phyloP scores from a whole-genome alignment of 2,888 invertebrate species.

The Apomyelois bistriatella region DNA sequence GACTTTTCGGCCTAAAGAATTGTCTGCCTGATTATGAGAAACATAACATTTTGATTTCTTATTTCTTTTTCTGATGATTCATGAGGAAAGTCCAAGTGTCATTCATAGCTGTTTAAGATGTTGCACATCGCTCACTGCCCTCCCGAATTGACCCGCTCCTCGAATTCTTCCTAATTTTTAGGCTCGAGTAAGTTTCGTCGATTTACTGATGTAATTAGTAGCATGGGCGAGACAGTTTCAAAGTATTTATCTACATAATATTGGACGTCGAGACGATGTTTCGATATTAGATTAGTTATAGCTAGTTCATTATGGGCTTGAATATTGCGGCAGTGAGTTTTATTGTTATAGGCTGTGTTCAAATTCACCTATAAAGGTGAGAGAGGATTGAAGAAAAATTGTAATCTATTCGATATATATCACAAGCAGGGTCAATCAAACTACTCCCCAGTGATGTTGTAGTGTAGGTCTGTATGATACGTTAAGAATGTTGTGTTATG shows the following conservation, averaged over 20 bases:
- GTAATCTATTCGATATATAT: slow-evolving; percentile 45
- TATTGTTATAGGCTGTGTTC: slow-evolving; percentile 69
- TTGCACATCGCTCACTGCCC: slow-evolving; percentile 48
- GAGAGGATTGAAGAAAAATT: slow-evolving; percentile 50
- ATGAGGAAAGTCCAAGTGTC: slow-evolving; percentile 8
- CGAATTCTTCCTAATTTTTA: slow-evolving; percentile 21
- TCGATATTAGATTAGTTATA: slow-evolving; percentile 40
- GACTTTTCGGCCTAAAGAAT: slow-evolving; percentile 20
- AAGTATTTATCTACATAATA: slow-evolving; percentile 13
- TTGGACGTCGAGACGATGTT: slow-evolving; percentile 20
- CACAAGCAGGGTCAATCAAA: slow-evolving; percentile 32
- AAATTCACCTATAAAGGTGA: slow-evolving; percentile 58
- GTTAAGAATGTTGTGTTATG: slow-evolving; percentile 55
- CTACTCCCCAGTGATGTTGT: slow-evolving; percentile 49
- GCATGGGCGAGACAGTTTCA: slow-evolving; percentile 22
- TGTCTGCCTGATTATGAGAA: slow-evolving; percentile 15
- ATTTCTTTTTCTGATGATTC: neutral
- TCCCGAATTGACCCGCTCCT: slow-evolving; percentile 35
- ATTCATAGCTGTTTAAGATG: slow-evolving; percentile 27
- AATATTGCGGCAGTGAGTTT: slow-evolving; percentile 63
- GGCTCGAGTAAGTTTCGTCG: slow-evolving; percentile 18
- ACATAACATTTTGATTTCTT: neutral
- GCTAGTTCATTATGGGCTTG: slow-evolving; percentile 49
- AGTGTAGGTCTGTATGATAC: slow-evolving; percentile 48
- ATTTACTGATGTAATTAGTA: slow-evolving; percentile 33